Evolutionary conservation across 2,113 vertebrate genomes (phyloP).

Genomic region (Motacilla alba): DNA sequence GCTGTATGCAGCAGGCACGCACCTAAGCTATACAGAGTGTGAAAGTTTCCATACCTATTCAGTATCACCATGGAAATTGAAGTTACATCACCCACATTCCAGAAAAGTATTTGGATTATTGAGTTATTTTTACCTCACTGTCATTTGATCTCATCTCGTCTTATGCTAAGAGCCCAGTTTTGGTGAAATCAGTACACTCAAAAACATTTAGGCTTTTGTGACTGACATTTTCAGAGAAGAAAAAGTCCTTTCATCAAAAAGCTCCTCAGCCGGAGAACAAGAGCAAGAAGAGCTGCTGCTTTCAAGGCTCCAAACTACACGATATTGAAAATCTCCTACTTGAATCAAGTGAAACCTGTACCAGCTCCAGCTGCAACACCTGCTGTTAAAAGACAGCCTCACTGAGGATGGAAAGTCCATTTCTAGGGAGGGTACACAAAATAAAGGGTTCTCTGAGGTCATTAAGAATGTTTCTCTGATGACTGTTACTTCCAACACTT

Average conservation of each 20-base stretch:
- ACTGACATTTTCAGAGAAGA: neutral
- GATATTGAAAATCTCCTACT: neutral
- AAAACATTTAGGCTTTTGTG: neutral
- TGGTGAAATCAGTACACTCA: neutral
- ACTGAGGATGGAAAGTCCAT: neutral
- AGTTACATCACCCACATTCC: neutral
- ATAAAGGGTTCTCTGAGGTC: neutral
- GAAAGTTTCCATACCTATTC: neutral
- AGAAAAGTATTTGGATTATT: neutral
- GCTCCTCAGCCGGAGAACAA: neutral
- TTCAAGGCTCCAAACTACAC: neutral
- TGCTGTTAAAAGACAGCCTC: neutral
- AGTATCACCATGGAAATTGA: neutral
- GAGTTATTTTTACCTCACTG: neutral
- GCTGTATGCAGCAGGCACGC: neutral
- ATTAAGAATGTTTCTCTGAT: neutral
- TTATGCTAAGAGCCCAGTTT: neutral
- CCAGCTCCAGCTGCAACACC: neutral
- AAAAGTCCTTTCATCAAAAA: neutral
- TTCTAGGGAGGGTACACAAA: neutral
- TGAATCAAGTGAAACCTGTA: neutral
- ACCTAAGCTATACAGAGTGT: neutral
- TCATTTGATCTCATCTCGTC: neutral
- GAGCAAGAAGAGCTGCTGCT: neutral
- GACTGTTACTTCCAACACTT: neutral